Conservation (phyloP, 2,888 invertebrate species). For the Coenonympha glycerion region DNA sequence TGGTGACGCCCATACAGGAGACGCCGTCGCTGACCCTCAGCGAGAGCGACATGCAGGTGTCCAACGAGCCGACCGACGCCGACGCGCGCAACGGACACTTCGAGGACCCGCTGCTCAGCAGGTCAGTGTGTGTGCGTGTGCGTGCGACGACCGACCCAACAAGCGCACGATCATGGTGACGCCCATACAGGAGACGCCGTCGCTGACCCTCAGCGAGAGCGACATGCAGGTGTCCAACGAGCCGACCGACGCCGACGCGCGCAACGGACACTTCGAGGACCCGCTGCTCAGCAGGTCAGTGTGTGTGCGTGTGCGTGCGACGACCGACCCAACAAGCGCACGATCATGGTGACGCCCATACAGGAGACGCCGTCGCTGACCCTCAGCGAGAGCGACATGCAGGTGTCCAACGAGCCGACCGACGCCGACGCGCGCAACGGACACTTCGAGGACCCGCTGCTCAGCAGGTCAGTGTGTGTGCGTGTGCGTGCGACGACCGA, state of each 20-base stretch:
- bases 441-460: conserved; percentile 45
- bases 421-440: conserved; percentile 38
- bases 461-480: conserved; percentile 45
- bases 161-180: conserved; percentile 69
- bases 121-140: conserved; percentile 42
- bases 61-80: conserved; percentile 35
- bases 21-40: conserved; percentile 73
- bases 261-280: conserved; percentile 46
- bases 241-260: conserved; percentile 28
- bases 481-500: conserved; percentile 65
- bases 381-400: conserved; percentile 70
- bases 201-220: conserved; percentile 67
- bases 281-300: conserved; percentile 50
- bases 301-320: no score
- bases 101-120: conserved; percentile 49
- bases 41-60: conserved; percentile 66
- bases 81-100: conserved; percentile 42
- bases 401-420: conserved; percentile 43
- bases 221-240: conserved; percentile 62
- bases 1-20: conserved; percentile 77
- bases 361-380: conserved; percentile 75
- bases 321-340: conserved; percentile 49
- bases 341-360: conserved; percentile 74
- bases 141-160: conserved; percentile 55
- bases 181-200: conserved; percentile 77